Evolutionary conservation across 2,113 vertebrate genomes (phyloP).

Genomic region (Arothron firmamentum): DNA sequence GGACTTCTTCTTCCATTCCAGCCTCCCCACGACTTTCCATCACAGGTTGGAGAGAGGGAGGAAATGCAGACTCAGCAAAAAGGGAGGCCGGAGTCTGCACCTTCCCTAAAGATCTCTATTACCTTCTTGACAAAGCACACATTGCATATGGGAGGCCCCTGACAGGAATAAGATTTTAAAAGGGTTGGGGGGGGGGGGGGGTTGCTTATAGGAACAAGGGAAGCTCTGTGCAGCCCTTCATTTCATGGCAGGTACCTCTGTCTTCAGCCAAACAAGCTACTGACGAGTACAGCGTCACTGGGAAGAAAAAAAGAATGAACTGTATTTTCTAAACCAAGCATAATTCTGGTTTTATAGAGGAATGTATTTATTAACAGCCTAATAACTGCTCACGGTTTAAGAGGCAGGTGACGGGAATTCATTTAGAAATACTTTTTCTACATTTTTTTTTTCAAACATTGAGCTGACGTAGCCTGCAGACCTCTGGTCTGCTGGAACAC

Average conservation of each 20-base stretch:
- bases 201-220: conserved; percentile 63
- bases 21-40: conserved; percentile 49
- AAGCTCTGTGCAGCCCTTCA: conserved; percentile 53
- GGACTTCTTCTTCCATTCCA: conserved; percentile 46
- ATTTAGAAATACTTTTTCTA: no score
- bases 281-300: conserved; percentile 23
- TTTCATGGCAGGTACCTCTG: conserved; percentile 42
- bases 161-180: conserved; percentile 61
- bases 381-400: conserved; percentile 1
- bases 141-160: conserved; percentile 61
- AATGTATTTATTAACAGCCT: conserved; percentile 39
- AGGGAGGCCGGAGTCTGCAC: conserved; percentile 25
- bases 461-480: no score
- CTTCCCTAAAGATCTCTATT: conserved; percentile 36
- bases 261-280: conserved; percentile 43
- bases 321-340: conserved; percentile 10
- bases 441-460: no score
- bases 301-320: not conserved
- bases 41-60: conserved; percentile 16
- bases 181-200: conserved; percentile 15
- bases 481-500: no score
- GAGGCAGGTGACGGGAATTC: no score
- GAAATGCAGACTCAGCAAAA: conserved; percentile 48
- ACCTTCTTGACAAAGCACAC: conserved; percentile 51
- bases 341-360: conserved; percentile 37